These are phyloP conservation scores for Passer montanus DNA, from an alignment of 2,113 vertebrate genomes.

Conservation along the genomic window DNA sequence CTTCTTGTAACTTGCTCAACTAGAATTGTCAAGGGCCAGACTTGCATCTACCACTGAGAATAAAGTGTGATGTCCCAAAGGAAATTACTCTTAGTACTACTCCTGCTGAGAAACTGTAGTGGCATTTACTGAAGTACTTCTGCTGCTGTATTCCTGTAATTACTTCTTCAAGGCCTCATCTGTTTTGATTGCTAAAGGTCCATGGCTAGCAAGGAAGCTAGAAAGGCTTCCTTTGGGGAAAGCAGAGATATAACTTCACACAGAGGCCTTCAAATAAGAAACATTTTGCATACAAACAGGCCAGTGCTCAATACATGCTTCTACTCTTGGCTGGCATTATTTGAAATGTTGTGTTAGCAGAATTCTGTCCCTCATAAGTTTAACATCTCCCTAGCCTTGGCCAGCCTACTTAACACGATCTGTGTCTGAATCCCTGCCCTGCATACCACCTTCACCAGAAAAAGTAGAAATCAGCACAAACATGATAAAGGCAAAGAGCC, in stretches of 20 bases:
- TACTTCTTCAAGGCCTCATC: not conserved
- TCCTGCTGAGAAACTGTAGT: not conserved
- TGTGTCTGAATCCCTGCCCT: not conserved
- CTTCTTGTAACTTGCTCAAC: not conserved
- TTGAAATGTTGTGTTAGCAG: not conserved
- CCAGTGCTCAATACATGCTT: not conserved
- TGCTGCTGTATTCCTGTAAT: not conserved
- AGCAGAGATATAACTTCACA: not conserved
- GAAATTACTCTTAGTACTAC: not conserved
- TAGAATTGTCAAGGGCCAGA: not conserved
- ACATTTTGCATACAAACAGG: not conserved
- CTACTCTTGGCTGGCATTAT: not conserved
- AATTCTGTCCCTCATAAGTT: not conserved
- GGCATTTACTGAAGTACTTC: not conserved
- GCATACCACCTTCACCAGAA: not conserved
- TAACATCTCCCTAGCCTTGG: not conserved
- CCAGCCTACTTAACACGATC: not conserved
- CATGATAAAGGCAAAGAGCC: not conserved
- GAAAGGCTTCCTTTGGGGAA: not conserved
- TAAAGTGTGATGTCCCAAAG: not conserved
- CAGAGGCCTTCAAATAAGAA: not conserved
- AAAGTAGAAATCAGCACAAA: not conserved
- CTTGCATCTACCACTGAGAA: not conserved
- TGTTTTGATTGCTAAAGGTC: slow-evolving; percentile 28
- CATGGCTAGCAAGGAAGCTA: slow-evolving; percentile 27